Base-by-base conservation (phyloP, 2,888 invertebrate species). In the Octonoba sinensis region DNA sequence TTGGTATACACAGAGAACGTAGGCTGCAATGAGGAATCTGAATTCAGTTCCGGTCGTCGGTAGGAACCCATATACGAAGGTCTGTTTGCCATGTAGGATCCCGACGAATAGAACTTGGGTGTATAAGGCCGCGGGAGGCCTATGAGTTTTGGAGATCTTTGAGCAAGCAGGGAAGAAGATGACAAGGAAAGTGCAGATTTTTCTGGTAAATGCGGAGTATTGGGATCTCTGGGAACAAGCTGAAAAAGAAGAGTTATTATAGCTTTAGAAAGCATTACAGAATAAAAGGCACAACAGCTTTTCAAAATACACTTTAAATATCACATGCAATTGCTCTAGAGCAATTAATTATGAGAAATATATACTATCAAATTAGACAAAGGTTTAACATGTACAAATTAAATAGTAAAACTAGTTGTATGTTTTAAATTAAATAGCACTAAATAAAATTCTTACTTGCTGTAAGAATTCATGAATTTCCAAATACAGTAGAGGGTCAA, bases 41-140 rank as follows among this genome's bases (percentile, higher is more conserved):
- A 70, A 85, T 86, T 56, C 86, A 82, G 18, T 18, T 82, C 84
- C 1, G 84, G 84, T 85, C 92, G 91, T 84, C 92, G 90, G 85
- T 92, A 92, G 18, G 81, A 84, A 83, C 91, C 91, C 84, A 90
- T 87, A 86, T 91, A 91, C 86, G 91, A 91, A 75, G 93, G 92
- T 85, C 92, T 90, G 88, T 93, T 93, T 62, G 92, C 93, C 91
- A 93, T 91, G 87, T 93, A 93, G 85, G 93, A 93, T 78, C 92
- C 92, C 59, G 93, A 91, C 85, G 91, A 92, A 87, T 92, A 92
- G 44, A 82, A 59, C 86, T 88, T 87, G 67, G 91, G 91, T 12
- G 91, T 90, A 86, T 92, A 92, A 0, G 92, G 91, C 86, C 91
- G 91, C 1, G 92, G 91, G 16, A 90, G 88, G 76, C 91, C 91